phyloP scores from a whole-genome alignment of 2,888 invertebrate species.

The Ischnus inquisitorius region DNA sequence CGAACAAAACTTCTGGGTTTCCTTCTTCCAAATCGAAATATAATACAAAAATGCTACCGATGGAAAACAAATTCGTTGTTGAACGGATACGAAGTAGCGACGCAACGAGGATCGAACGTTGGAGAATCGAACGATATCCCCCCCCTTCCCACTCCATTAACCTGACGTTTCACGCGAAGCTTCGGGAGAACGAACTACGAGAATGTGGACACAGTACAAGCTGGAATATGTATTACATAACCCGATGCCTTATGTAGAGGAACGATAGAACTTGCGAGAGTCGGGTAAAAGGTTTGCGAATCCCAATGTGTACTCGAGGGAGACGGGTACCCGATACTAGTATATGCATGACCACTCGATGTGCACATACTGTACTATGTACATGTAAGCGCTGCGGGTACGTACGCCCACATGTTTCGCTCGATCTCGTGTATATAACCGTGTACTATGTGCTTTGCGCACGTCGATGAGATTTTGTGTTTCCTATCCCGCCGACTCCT shows the following conservation, averaged over 20 bases:
- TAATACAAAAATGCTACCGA: not conserved
- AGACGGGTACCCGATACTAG: constrained; percentile 4
- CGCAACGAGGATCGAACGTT: not conserved
- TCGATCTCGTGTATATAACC: not conserved
- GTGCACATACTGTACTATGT: constrained; percentile 32
- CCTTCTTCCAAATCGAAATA: not conserved
- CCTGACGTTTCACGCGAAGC: not conserved
- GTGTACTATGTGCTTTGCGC: constrained; percentile 13
- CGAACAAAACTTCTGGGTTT: not conserved
- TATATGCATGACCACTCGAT: constrained; percentile 28
- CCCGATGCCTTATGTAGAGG: not conserved
- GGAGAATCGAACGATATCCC: constrained; percentile 21
- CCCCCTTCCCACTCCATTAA: constrained; percentile 1
- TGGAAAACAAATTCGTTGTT: not conserved
- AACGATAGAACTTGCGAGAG: constrained; percentile 3
- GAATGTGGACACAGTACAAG: not conserved
- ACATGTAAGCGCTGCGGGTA: constrained; percentile 22
- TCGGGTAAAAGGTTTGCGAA: constrained; percentile 24
- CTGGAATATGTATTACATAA: constrained; percentile 9
- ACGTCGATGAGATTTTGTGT: not conserved
- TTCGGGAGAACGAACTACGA: not conserved
- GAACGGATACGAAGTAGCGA: constrained; percentile 23
- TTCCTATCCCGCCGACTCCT: not conserved
- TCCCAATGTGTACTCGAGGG: constrained; percentile 11
- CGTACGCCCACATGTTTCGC: constrained; percentile 31